Evolutionary conservation across 2,888 invertebrate species (phyloP), one percentile per base, ranked within the genome.

Genomic region (Cephus runcator): DNA sequence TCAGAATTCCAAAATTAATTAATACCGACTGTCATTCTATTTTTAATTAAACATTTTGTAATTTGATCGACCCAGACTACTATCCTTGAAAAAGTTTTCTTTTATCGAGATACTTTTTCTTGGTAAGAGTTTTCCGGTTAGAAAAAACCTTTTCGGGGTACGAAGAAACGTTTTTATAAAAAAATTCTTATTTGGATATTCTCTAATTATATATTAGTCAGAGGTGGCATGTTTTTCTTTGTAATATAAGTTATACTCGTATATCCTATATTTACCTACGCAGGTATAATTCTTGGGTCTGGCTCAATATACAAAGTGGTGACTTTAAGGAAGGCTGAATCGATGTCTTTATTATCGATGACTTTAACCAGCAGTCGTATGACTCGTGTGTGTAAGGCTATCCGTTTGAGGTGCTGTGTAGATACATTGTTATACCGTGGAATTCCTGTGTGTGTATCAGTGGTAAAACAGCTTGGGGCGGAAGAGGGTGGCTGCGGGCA

Each of bases 331-430:
- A 34, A 74, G 68, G 69, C 30, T 34, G 15, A 34, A 75, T 36
- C 35, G 74, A 74, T 36, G 77, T 68, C 74, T 77, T 77, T 77
- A 77, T 74, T 69, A 36, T 73, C 35, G 35, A 31, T 35, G 23
- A 33, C 33, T 30, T 31, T 34, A n/a, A n/a, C 31, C 12, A 6
- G 33, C 30, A 71, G 12, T 6, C 71, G 31, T 31, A 3, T 30
- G 33, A 33, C 71, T 33, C 71, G 71, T 71, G 15, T 34, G 71
- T 71, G 31, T 34, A 15, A 71, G 12, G 31, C 31, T 71, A 31
- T 31, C 31, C 12, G 71, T 71, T 71, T 1, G 71, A 4, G 3
- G 4, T 4, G 33, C 56, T 9, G 23, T 23, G 31, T 33, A 34
- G 71, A 71, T 75, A 77, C 31, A 77, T 56, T 56, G 56, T 56